phyloP scores from a whole-genome alignment of 2,888 invertebrate genomes.

The Orthosia gothica region DNA sequence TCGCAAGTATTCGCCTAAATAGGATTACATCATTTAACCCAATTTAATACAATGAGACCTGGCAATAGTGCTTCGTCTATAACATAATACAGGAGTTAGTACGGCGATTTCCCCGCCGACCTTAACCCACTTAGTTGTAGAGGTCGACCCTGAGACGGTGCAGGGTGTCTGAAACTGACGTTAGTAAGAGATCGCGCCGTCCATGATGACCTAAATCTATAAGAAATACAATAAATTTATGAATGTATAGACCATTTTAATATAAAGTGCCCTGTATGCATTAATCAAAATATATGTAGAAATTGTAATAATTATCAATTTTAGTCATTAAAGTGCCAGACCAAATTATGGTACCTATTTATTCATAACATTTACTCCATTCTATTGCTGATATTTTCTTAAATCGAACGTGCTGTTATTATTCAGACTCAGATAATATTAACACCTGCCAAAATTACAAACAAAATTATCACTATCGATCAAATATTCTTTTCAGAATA shows the following conservation, averaged over 20 bases:
- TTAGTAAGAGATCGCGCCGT: conserved; percentile 14
- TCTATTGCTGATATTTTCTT: background rate
- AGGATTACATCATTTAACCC: conserved; percentile 75
- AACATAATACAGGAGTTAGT: conserved; percentile 52
- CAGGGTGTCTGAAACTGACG: conserved; percentile 53
- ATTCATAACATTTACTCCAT: background rate
- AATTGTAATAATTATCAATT: background rate
- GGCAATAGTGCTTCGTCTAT: conserved; percentile 68
- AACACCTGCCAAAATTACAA: background rate
- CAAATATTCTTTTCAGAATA: conserved; percentile 22
- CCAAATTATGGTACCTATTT: background rate
- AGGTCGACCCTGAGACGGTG: conserved; percentile 66
- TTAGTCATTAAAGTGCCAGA: background rate
- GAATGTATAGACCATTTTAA: background rate
- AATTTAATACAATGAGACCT: conserved; percentile 72
- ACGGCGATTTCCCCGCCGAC: conserved; percentile 70
- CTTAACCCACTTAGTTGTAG: conserved; percentile 74
- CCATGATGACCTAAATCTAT: background rate
- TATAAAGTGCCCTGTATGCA: background rate
- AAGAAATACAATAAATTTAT: background rate
- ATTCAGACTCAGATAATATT: conserved; percentile 1
- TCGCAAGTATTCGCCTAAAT: conserved; percentile 61
- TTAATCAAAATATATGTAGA: conserved; percentile 1
- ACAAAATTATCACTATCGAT: background rate
- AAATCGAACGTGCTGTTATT: background rate